Base-by-base conservation (phyloP, 2,113 vertebrate species). In the Muntiacus reevesi region DNA sequence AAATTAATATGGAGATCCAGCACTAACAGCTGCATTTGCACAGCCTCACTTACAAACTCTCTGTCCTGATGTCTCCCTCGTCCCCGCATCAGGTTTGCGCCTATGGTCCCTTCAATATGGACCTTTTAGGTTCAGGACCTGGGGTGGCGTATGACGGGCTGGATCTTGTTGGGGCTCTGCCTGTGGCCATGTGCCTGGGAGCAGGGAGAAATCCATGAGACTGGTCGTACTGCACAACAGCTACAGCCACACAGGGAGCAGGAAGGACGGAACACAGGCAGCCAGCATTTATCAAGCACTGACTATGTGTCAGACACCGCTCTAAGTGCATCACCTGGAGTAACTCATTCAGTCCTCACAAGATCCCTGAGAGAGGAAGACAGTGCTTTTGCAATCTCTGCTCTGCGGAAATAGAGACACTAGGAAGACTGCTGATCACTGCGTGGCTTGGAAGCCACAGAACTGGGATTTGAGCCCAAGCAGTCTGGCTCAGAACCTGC, bases 1-100 rank as follows among this genome's bases (percentile, higher is more conserved):
- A 93, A 97, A 97, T 97, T 95, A 86, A 91, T 96, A 87, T 81
- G 84, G 85, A 96, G 96, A 90, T 79, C 57, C 16, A 36, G 81
- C 59, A 23, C 15, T 74, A 81, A 47, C 25, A 52, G 95, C 85
- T 62, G 64, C 86, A 25, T 50, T 36, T 40, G 59, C 67, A 78
- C 60, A 91, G 59, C 10, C 36, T 55, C 43, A 17, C 83, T 94
- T 36, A 86, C 0, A 28, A 52, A 57, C 28, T 87, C 2, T 57
- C 47, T 27, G 28, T 45, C 64, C 57, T 74, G 40, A 74, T 52
- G 60, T 28, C 50, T 50, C 28, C 28, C 30, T 81, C 47, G 7
- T n/a, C 30, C 23, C 30, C 0, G 2, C 7, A 12, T 40, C 43
- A 1, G 40, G 11, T 54, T 95, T 85, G 33, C 40, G 50, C 50